These are phyloP conservation scores for Rhabdornis inornatus DNA, from an alignment of 2,113 vertebrate genomes.

Conservation along the genomic window DNA sequence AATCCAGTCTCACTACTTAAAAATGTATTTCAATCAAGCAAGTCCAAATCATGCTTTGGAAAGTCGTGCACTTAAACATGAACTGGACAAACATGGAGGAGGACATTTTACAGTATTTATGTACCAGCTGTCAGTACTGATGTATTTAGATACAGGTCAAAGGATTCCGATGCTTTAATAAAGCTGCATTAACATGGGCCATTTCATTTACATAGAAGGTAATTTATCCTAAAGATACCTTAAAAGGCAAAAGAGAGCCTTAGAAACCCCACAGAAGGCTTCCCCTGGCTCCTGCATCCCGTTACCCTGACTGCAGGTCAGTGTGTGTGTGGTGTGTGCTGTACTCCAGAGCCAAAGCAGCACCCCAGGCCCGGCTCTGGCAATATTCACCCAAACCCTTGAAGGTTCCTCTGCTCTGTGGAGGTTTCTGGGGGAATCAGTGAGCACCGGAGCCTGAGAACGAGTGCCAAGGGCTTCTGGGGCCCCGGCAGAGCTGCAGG, in stretches of 20 bases:
- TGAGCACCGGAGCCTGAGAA: accelerated
- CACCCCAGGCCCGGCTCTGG: not conserved
- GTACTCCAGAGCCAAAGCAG: not conserved
- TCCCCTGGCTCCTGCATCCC: accelerated
- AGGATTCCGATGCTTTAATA: not conserved
- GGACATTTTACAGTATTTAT: not conserved
- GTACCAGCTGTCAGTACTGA: not conserved
- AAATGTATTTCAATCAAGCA: not conserved
- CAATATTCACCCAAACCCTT: not conserved
- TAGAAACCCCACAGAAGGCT: not conserved
- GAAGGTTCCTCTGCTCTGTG: not conserved
- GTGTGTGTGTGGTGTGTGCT: not conserved
- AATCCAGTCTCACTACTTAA: not conserved
- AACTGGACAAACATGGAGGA: not conserved
- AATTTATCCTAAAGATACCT: not conserved
- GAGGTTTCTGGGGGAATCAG: not conserved
- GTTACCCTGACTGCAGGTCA: accelerated
- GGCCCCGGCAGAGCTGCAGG: not conserved
- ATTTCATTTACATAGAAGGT: not conserved
- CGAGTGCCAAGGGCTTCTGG: too few species aligned
- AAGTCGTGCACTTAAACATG: not conserved
- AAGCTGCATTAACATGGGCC: not conserved
- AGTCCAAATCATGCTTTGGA: not conserved
- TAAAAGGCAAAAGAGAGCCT: not conserved
- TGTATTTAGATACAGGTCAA: not conserved